Evolutionary conservation across 2,888 invertebrate species (phyloP), one percentile per base, ranked within the genome.

Genomic region (Phrixothrix hirtus): DNA sequence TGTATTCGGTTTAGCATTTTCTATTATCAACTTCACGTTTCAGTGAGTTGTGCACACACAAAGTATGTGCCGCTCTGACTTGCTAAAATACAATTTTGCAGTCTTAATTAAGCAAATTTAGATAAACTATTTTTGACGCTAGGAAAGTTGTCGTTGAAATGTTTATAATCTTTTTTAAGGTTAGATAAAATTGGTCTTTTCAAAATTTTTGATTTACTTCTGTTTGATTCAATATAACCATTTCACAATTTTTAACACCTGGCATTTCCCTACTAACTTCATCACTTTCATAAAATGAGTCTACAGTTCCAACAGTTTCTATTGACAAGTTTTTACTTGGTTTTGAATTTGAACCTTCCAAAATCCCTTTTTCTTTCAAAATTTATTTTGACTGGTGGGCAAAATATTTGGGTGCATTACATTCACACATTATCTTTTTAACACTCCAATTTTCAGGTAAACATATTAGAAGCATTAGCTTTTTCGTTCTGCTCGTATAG

Each of bases 61-160:
- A n/a, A n/a, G n/a, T n/a, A n/a, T n/a, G n/a, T n/a, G n/a, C n/a
- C n/a, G n/a, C n/a, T n/a, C n/a, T n/a, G n/a, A n/a, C n/a, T n/a
- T n/a, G n/a, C n/a, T n/a, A n/a, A n/a, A n/a, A n/a, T n/a, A n/a
- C n/a, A n/a, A n/a, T n/a, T n/a, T n/a, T n/a, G n/a, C n/a, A n/a
- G n/a, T n/a, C n/a, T n/a, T n/a, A n/a, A n/a, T n/a, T n/a, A n/a
- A n/a, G n/a, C n/a, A n/a, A n/a, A n/a, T n/a, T n/a, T n/a, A n/a
- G n/a, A n/a, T n/a, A n/a, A n/a, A n/a, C n/a, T n/a, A n/a, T n/a
- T n/a, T n/a, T n/a, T n/a, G n/a, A n/a, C n/a, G n/a, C n/a, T n/a
- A n/a, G n/a, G n/a, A n/a, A n/a, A n/a, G n/a, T 56, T 16, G 49
- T 53, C 14, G 57, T 59, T 52, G 55, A 44, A 37, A 58, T 43